Evolutionary conservation across 2,888 invertebrate species (phyloP), one percentile per base, ranked within the genome.

Genomic region (Andrena trimmerana): DNA sequence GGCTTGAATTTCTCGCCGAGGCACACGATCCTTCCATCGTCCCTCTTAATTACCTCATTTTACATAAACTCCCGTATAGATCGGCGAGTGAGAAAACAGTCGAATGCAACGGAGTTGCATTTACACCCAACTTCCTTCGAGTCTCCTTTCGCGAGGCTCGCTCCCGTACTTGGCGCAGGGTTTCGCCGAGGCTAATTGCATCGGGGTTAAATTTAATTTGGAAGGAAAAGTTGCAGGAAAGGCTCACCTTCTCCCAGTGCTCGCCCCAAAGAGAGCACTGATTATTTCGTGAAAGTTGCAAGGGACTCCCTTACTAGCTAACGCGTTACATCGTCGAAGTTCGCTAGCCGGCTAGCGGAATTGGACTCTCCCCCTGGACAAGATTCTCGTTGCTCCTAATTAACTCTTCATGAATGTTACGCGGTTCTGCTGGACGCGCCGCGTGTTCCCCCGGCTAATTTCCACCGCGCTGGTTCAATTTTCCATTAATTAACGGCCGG

Each of bases 401-500:
- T 63, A 68, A 76, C 76, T 62, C 52, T 69, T 70, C 48, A 10
- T 5, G 65, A 65, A 33, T 24, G 33, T 66, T 54, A 31, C 29
- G 52, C 63, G n/a, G 31, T n/a, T 36, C 16, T 16, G 13, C 10
- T 31, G 27, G 42, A 27, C 36, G 31, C 48, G 36, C 27, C 27
- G 63, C 78, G 7, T 48, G 63, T 20, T 52, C 48, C 13, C 6
- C 27, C 27, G 8, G 31, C 31, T 79, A 73, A 81, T 65, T 72
- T 63, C n/a, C 68, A 24, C 10, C 65, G n/a, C 33, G 24, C 24
- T 6, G 5, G 20, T 63, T 73, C 24, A 71, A 65, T 79, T 81
- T 73, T 72, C 62, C 63, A 59, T 79, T 69, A 73, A 81, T 79
- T 65, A 79, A 81, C 79, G 4, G 31, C 10, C 31, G 60, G 29